Evolutionary conservation across 2,113 vertebrate genomes (phyloP), one percentile per base, ranked within the genome.

Genomic region (Falcunculus frontatus): DNA sequence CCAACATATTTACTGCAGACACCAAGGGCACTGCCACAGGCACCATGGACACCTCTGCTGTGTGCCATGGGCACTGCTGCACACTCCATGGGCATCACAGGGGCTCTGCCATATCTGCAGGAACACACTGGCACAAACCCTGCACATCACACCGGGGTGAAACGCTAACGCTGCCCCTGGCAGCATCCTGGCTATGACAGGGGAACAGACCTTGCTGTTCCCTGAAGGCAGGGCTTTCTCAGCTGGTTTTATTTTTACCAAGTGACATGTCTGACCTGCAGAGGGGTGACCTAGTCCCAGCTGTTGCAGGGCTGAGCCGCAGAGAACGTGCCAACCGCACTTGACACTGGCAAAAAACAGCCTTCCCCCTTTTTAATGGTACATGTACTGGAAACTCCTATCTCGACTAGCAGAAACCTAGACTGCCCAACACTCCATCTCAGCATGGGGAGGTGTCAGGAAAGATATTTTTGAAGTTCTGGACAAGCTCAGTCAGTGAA

Each of bases 71-170:
- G n/a, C 74, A 70, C 41, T 30, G 47, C 64, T 53, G 56, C n/a
- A n/a, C 63, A 9, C 29, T 20, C 56, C 56, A 9, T 3, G 23
- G 46, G 39, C 39, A 53, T 16, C 73, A 16, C 63, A 52, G 63
- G 46, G 39, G 25, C 39, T n/a, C 26, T 26, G 63, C 33, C 30
- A 4, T 1, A 0, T 30, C 15, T 46, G 15, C 0, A 2, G 79
- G 53, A 27, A 10, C 73, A 16, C 4, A 0, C 9, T 2, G 0
- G 13, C 19, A n/a, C 5, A 3, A 52, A 25, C 32, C 15, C 72
- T 1, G 0, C 4, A 1, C 30, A 11, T 7, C 53, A 2, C 4
- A 2, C 29, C 21, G 3, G 19, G 22, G 52, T 8, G 35, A 53
- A 35, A 30, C 13, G 2, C 52, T 20, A 26, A 25, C 1, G 1